phyloP scores from a whole-genome alignment of 2,113 vertebrate species.

The Vireo altiloquus region DNA sequence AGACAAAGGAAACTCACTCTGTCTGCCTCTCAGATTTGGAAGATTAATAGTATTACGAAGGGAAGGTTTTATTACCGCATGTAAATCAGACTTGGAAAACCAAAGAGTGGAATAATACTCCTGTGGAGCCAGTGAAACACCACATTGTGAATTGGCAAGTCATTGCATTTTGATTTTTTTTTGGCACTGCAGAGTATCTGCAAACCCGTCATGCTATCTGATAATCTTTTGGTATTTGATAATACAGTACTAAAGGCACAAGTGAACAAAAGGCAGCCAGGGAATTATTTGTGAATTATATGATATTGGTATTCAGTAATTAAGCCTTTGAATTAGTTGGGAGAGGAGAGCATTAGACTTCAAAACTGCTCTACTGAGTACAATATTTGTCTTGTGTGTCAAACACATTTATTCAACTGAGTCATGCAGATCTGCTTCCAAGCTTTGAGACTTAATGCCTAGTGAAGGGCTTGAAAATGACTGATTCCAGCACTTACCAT shows the following conservation, averaged over 20 bases:
- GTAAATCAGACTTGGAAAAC: constrained; percentile 15
- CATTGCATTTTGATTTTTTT: neutral
- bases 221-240: constrained; percentile 3
- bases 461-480: constrained; percentile 24
- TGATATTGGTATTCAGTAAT: constrained; percentile 54
- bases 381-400: constrained; percentile 62
- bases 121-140: neutral
- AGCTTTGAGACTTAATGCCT: constrained; percentile 17
- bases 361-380: constrained; percentile 56
- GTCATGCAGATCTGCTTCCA: constrained; percentile 17
- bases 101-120: neutral
- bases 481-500: neutral
- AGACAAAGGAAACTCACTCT: neutral
- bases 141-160: neutral
- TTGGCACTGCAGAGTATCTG: neutral
- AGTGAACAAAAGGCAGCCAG: constrained; percentile 49
- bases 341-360: constrained; percentile 49
- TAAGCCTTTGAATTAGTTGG: constrained; percentile 57
- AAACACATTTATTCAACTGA: constrained; percentile 59
- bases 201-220: neutral
- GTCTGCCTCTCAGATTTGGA: neutral
- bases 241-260: neutral
- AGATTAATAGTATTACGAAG: neutral
- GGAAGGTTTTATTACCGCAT: constrained; percentile 1
- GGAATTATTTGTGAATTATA: constrained; percentile 64